Conservation (phyloP, 2,888 invertebrate genomes). For the Rhagonycha lutea region DNA sequence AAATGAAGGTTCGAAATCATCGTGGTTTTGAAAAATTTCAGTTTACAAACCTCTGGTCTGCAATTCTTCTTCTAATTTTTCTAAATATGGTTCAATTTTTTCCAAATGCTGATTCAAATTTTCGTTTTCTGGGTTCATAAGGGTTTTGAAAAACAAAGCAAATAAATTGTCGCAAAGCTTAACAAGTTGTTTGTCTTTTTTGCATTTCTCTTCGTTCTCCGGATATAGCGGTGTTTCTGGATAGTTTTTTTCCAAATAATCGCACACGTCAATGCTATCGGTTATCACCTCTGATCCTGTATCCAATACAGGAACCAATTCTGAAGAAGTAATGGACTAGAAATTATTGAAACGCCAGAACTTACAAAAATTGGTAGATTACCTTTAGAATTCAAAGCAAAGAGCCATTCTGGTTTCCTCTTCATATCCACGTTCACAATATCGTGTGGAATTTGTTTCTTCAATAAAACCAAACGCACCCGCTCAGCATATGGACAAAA, state of each 20-base stretch:
- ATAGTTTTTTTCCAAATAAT: slow-evolving; percentile 61
- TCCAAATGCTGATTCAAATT: neutral
- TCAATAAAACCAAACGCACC: slow-evolving; percentile 71
- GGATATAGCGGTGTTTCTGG: slow-evolving; percentile 57
- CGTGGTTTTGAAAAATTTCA: neutral
- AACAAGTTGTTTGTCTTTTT: slow-evolving; percentile 44
- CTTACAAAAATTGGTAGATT: too few relatives aligned
- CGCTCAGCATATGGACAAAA: slow-evolving; percentile 85
- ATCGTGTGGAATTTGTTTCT: slow-evolving; percentile 77
- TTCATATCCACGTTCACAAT: slow-evolving; percentile 73
- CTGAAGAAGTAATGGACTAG: slow-evolving; percentile 51
- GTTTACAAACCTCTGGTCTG: neutral
- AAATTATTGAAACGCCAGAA: too few relatives aligned
- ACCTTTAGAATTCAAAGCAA: slow-evolving; percentile 63
- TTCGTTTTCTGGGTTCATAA: neutral
- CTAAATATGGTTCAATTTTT: neutral
- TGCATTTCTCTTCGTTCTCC: slow-evolving; percentile 49
- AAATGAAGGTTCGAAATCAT: neutral
- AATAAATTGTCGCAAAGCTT: slow-evolving; percentile 37
- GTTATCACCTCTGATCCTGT: slow-evolving; percentile 55
- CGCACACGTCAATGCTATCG: slow-evolving; percentile 60
- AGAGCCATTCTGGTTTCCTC: slow-evolving; percentile 82
- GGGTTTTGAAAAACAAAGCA: neutral
- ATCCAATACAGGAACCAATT: slow-evolving; percentile 57
- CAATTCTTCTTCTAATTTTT: neutral